Conservation (phyloP, 2,888 invertebrate species). For the Xestoiulus laeticollis region DNA sequence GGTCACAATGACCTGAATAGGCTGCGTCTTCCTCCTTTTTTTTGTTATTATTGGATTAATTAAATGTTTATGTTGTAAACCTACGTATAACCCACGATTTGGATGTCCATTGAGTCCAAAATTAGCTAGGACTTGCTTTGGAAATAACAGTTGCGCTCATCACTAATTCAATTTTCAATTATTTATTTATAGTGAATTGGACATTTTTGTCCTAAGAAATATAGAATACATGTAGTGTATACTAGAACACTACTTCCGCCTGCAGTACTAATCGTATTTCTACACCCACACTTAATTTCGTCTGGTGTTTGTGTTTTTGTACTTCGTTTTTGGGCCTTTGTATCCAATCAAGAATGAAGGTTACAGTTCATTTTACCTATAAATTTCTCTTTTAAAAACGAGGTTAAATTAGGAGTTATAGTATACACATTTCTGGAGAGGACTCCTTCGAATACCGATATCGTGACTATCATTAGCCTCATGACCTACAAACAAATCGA, state of each 20-base stretch:
- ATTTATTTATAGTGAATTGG: not conserved
- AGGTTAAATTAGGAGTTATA: not conserved
- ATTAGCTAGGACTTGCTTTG: not conserved
- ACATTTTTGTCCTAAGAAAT: not conserved
- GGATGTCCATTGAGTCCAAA: not conserved
- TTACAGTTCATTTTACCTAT: slow-evolving; percentile 28
- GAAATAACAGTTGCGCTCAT: not conserved
- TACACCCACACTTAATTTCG: not conserved
- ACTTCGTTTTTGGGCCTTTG: not conserved
- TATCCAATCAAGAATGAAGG: not conserved
- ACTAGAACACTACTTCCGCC: no score
- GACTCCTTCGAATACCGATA: not conserved
- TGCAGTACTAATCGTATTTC: no score
- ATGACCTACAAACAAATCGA: not conserved
- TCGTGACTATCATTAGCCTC: slow-evolving; percentile 43
- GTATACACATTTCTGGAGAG: not conserved
- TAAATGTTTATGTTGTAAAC: slow-evolving; percentile 24
- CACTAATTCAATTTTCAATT: not conserved
- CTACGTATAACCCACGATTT: not conserved
- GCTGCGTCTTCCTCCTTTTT: not conserved
- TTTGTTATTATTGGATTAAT: slow-evolving; percentile 22
- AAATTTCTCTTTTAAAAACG: not conserved
- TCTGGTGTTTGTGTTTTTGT: not conserved
- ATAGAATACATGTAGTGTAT: no score
- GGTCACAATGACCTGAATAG: slow-evolving; percentile 21